Evolutionary conservation across 2,797 vertebrate genomes (phyloP).

Genomic region (Megalops cyprinoides): DNA sequence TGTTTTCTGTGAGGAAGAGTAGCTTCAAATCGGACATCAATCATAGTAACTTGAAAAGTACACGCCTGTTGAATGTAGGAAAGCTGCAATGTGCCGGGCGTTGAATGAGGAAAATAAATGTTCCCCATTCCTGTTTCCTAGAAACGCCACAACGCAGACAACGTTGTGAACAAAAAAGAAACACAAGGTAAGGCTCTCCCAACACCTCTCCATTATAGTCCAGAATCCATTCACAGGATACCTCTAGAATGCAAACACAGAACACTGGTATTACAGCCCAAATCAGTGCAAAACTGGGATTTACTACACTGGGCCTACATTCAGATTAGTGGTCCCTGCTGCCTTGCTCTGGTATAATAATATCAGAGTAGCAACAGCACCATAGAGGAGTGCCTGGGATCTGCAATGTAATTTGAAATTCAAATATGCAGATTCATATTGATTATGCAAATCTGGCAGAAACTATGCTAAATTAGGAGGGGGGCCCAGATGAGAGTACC

Average conservation of each 20-base stretch:
- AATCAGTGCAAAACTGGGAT: neutral
- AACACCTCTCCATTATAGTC: neutral
- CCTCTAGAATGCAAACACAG: neutral
- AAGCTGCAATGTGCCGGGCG: neutral
- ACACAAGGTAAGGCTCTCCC: constrained; percentile 85
- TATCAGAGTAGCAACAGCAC: too few species aligned
- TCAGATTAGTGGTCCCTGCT: too few species aligned
- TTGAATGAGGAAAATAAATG: neutral
- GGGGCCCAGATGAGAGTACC: neutral
- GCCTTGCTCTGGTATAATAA: too few species aligned
- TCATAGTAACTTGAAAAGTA: too few species aligned
- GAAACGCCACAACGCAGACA: constrained; percentile 98
- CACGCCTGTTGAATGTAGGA: neutral
- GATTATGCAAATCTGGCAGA: neutral
- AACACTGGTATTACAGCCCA: neutral
- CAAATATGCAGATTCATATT: neutral
- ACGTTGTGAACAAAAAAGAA: constrained; percentile 94
- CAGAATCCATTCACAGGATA: neutral
- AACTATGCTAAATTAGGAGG: neutral
- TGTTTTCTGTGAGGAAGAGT: neutral
- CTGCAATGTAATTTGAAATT: neutral
- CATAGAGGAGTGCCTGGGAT: too few species aligned
- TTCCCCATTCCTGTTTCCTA: constrained; percentile 65
- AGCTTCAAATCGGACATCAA: neutral
- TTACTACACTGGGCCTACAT: too few species aligned